Evolutionary conservation across 1,140 invertebrate species (phyloP), one percentile per base, ranked within the genome.

Genomic region (Aphaenogaster floridana): DNA sequence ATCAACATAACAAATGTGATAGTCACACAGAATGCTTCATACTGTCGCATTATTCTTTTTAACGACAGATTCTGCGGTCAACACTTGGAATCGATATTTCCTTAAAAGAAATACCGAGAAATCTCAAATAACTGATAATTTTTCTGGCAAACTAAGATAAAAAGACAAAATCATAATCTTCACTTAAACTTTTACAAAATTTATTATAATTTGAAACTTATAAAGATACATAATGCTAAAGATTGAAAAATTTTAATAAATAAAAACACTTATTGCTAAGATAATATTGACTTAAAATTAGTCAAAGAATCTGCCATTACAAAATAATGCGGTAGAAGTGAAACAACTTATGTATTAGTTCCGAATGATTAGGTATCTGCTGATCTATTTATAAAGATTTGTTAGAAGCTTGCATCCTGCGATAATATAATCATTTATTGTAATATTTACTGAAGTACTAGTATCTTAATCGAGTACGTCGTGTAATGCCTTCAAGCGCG

Each of bases 361-460:
- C 8, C 11, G 9, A 74, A 21, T 74, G 11, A 57, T 15, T 36
- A 42, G 9, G 6, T 15, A 52, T 45, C 17, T 36, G 8, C 3
- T 71, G 11, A 34, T 5, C 1, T 15, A 57, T 21, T 57, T 39
- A n/a, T 42, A 39, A 57, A 42, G n/a, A 28, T 74, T 74, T 74
- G 4, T 13, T 50, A 1, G 4, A 34, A 50, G 2, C 17, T 39
- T 17, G 7, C 42, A 57, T 9, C 7, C 11, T 59, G 13, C 36
- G 39, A 76, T 76, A 59, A 61, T 39, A 59, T n/a, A 59, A 42
- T n/a, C 21, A 57, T 76, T 76, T 17, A n/a, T 6, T 8, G 36
- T 59, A 76, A 76, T 76, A 76, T 59, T 42, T 45, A 54, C 21
- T 13, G n/a, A 15, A 34, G 5, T 61, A 77, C n/a, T 34, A 72